phyloP scores from a whole-genome alignment of 2,888 invertebrate genomes.

The Eremobia ochroleuca region DNA sequence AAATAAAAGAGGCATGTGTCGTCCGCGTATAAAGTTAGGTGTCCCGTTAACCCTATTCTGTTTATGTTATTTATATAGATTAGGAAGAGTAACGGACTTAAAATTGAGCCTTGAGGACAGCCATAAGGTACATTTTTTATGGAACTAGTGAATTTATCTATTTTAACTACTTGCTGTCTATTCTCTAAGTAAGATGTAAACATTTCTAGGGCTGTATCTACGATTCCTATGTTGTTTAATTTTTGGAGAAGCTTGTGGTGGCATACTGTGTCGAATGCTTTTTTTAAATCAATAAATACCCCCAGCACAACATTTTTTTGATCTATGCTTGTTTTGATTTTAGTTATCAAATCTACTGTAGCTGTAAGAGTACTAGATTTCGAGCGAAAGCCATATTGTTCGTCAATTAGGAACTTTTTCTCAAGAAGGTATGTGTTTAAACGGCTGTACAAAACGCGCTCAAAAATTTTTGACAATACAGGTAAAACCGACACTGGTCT shows the following conservation, averaged over 20 bases:
- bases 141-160: conserved; percentile 5
- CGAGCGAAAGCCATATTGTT: not conserved
- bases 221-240: not conserved
- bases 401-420: not conserved
- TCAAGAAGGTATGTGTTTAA: conserved; percentile 9
- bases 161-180: not conserved
- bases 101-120: conserved; percentile 9
- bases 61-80: conserved; percentile 10
- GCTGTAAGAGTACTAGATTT: conserved; percentile 10
- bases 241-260: conserved; percentile 6
- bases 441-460: conserved; percentile 4
- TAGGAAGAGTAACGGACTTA: not conserved
- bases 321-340: no score
- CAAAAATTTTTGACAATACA: not conserved
- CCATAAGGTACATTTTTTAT: conserved; percentile 7
- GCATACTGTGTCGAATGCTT: not conserved
- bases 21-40: not conserved
- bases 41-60: not conserved
- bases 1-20: no score
- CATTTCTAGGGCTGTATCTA: conserved; percentile 7
- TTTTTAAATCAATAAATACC: no score
- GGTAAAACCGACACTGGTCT: conserved; percentile 13
- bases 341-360: conserved; percentile 1
- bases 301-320: no score
- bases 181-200: conserved; percentile 2